phyloP scores from a whole-genome alignment of 92 coral and sea anemone species.

The Micromussa lordhowensis region DNA sequence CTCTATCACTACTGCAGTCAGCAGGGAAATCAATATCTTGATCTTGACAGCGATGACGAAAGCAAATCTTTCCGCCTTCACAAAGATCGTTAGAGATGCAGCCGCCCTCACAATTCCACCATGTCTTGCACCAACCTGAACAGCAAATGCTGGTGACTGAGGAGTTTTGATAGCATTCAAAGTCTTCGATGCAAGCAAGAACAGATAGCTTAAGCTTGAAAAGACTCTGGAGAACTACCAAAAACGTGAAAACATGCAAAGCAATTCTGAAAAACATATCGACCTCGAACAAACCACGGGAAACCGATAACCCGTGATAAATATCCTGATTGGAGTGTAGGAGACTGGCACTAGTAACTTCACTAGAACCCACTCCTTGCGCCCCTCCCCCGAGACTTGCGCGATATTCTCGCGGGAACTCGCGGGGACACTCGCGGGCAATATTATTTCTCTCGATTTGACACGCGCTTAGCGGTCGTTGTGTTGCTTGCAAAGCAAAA shows the following conservation, averaged over 20 bases:
- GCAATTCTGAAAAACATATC: conserved; percentile 4
- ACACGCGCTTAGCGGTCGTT: not conserved
- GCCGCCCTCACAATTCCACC: conserved; percentile 22
- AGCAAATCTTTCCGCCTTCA: conserved; percentile 18
- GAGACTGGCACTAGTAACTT: not conserved
- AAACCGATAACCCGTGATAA: not conserved
- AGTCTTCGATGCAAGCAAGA: conserved; percentile 24
- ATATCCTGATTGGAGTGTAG: not conserved
- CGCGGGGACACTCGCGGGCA: not conserved
- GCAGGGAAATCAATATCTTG: not conserved
- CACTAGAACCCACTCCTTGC: not conserved
- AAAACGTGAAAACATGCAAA: not conserved
- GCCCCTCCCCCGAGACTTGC: not conserved
- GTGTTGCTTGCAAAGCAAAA: too few species aligned
- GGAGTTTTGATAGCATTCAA: conserved; percentile 9
- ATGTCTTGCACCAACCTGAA: not conserved
- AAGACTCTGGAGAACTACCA: conserved; percentile 21
- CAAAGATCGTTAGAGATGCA: conserved; percentile 31
- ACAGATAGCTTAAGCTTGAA: not conserved
- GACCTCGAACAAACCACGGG: not conserved
- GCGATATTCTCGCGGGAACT: not conserved
- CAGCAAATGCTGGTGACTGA: conserved; percentile 12
- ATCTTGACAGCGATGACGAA: conserved; percentile 10
- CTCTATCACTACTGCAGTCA: not conserved
- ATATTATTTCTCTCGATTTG: not conserved